Conservation (phyloP, 2,888 invertebrate genomes). For the Ceriagrion tenellum region DNA sequence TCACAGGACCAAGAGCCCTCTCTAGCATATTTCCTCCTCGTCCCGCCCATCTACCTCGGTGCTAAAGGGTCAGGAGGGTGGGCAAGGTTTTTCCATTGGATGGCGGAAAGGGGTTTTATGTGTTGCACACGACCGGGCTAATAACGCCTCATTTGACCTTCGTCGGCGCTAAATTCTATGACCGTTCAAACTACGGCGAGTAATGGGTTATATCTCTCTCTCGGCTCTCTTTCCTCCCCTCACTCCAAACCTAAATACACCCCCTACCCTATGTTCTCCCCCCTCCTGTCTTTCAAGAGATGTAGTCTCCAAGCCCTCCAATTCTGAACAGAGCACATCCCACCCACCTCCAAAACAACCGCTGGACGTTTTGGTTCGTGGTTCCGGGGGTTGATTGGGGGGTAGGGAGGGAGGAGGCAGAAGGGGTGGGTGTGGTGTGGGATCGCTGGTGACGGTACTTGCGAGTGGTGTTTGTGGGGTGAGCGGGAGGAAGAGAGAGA, state of each 20-base stretch:
- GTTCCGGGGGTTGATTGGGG: background rate
- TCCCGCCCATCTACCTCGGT: no score
- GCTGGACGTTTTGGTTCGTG: background rate
- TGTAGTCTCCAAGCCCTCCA: background rate
- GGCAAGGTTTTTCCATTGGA: background rate
- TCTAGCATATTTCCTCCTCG: no score
- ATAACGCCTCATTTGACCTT: constrained; percentile 35
- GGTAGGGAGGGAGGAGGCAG: background rate
- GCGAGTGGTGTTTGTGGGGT: background rate
- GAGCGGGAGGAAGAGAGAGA: background rate
- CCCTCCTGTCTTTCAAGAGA: background rate
- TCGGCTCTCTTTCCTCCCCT: background rate
- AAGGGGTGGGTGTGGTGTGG: no score
- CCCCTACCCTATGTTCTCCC: no score
- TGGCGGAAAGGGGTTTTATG: background rate
- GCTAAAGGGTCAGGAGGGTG: no score
- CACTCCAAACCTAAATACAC: background rate
- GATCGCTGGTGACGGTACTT: no score
- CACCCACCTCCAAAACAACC: background rate
- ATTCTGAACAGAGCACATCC: background rate
- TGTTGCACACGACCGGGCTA: background rate
- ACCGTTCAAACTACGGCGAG: constrained; percentile 19
- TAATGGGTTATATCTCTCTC: background rate
- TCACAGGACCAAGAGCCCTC: no score
- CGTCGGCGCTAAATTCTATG: constrained; percentile 36